Evolutionary conservation across 2,797 vertebrate genomes (phyloP).

Genomic region (Sebastes itinus): DNA sequence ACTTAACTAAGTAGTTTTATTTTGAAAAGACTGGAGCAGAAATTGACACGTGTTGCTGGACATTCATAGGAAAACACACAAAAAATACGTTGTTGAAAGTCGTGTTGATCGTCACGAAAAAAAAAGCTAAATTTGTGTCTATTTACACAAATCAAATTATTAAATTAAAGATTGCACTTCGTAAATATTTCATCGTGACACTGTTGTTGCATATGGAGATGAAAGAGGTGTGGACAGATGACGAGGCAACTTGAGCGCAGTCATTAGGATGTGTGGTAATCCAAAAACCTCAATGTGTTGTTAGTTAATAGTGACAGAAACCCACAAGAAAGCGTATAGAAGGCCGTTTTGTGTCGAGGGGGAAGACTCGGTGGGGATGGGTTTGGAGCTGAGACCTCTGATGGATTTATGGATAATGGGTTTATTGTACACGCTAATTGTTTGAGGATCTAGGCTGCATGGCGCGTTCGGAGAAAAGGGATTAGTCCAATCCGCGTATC

Average conservation of each 20-base stretch:
- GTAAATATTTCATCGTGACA: no score
- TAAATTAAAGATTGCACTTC: no score
- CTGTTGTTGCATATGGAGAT: conserved; percentile 13
- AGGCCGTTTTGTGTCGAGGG: conserved; percentile 11
- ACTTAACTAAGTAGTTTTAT: no score
- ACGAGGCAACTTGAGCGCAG: conserved; percentile 4
- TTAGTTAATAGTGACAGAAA: conserved; percentile 35
- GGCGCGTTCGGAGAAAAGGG: conserved; percentile 49
- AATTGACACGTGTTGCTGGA: no score
- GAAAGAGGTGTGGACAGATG: conserved; percentile 28
- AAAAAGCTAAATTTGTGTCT: no score
- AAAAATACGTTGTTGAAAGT: no score
- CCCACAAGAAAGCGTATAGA: conserved; percentile 25
- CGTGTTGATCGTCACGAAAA: no score
- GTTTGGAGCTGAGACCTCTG: conserved; percentile 39
- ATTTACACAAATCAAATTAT: no score
- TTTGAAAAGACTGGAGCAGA: no score
- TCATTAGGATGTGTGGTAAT: conserved; percentile 24
- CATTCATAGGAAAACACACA: no score
- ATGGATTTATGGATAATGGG: conserved; percentile 72
- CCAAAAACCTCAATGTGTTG: conserved; percentile 47
- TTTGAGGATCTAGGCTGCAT: conserved; percentile 60
- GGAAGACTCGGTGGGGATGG: conserved; percentile 24
- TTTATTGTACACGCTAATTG: conserved; percentile 71
- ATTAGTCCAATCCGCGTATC: conserved; percentile 64